phyloP scores from a whole-genome alignment of 2,797 vertebrate genomes.

The Pitangus sulphuratus region DNA sequence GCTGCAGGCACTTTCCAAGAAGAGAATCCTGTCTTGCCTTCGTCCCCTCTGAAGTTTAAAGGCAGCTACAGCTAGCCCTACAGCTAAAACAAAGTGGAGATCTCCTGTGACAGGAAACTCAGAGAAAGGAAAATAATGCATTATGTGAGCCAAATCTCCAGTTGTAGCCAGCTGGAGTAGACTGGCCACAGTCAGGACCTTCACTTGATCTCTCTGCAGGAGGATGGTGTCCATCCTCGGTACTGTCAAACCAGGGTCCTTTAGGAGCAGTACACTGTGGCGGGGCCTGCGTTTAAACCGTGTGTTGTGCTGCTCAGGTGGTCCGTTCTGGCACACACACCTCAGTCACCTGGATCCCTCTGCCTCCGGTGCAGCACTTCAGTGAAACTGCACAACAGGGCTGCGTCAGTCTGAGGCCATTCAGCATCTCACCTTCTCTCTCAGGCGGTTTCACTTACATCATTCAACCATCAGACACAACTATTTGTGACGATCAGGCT shows the following conservation, averaged over 20 bases:
- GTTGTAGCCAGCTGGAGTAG: neutral
- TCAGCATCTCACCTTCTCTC: neutral
- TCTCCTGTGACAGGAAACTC: neutral
- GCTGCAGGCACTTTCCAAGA: neutral
- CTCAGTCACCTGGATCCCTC: neutral
- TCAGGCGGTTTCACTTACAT: fast-evolving
- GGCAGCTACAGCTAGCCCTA: neutral
- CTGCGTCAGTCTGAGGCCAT: neutral
- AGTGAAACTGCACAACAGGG: neutral
- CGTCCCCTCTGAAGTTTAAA: conserved; percentile 1
- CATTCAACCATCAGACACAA: neutral
- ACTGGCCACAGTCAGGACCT: neutral
- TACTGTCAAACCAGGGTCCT: neutral
- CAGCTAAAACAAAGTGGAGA: neutral
- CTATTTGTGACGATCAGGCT: neutral
- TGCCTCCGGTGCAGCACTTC: fast-evolving
- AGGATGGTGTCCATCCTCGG: neutral
- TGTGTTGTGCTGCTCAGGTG: neutral
- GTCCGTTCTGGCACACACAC: neutral
- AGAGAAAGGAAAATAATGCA: neutral
- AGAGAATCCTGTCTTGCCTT: neutral
- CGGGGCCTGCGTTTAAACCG: neutral
- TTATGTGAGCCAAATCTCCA: neutral
- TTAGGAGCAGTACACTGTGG: neutral
- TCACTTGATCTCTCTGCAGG: neutral